Evolutionary conservation across 2,797 vertebrate genomes (phyloP).

Genomic region (Centroberyx gerrardi): DNA sequence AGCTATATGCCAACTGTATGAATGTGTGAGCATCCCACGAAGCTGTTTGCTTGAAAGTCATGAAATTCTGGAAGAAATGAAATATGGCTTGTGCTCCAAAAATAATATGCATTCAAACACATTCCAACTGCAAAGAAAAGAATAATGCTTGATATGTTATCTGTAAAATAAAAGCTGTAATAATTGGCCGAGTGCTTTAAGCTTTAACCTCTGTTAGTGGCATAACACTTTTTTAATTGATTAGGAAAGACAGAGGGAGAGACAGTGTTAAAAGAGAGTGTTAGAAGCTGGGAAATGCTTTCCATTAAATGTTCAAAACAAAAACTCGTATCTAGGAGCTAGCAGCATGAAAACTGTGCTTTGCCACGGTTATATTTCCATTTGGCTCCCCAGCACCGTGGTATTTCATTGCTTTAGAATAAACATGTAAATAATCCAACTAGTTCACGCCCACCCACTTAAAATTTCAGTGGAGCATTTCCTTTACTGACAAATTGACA

Average conservation of each 20-base stretch:
- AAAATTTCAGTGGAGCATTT: constrained; percentile 11
- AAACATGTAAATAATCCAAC: constrained; percentile 14
- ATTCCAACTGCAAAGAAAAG: background rate
- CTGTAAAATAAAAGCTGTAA: background rate
- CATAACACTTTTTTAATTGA: no score
- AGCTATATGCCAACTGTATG: background rate
- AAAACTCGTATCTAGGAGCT: no score
- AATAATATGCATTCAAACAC: background rate
- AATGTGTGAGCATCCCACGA: background rate
- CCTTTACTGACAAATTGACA: background rate
- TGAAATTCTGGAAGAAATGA: background rate
- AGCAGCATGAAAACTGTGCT: background rate
- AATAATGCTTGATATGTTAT: background rate
- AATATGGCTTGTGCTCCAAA: background rate
- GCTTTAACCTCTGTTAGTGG: no score
- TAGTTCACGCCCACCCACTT: constrained; percentile 10
- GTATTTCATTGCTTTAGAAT: background rate
- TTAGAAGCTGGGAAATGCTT: no score
- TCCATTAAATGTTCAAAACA: no score
- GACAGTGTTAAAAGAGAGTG: no score
- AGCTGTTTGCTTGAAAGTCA: background rate
- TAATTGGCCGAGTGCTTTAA: no score
- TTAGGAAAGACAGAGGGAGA: no score
- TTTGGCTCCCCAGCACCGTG: background rate
- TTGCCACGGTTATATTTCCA: background rate